These are phyloP conservation scores for Volucella inanis DNA, from an alignment of 2,888 invertebrate genomes.

Conservation along the genomic window DNA sequence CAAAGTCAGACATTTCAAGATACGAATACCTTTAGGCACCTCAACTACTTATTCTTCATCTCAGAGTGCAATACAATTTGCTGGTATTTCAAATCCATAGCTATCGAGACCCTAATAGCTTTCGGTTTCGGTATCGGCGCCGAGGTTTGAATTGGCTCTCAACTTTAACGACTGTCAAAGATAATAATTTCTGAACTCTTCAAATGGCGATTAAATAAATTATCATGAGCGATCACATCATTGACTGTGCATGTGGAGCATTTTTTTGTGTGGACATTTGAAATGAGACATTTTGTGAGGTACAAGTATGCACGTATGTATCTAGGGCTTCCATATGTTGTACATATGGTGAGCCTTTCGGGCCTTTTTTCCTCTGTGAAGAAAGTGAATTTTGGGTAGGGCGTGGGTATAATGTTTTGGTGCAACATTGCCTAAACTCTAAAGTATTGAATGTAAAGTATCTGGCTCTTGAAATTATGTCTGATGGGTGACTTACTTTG, in stretches of 20 bases:
- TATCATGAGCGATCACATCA: slow-evolving; percentile 39
- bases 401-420: slow-evolving; percentile 8
- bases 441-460: background rate
- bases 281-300: slow-evolving; percentile 47
- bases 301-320: no score
- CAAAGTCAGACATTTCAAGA: slow-evolving; percentile 30
- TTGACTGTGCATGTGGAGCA: slow-evolving; percentile 63
- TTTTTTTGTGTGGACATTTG: slow-evolving; percentile 47
- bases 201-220: slow-evolving; percentile 68
- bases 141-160: slow-evolving; percentile 56
- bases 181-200: slow-evolving; percentile 69
- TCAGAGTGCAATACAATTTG: slow-evolving; percentile 13
- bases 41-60: slow-evolving; percentile 26
- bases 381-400: slow-evolving; percentile 57
- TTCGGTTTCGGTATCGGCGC: slow-evolving; percentile 53
- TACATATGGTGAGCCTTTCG: no score
- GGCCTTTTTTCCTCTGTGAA: slow-evolving; percentile 18
- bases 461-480: slow-evolving; percentile 24
- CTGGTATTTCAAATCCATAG: slow-evolving; percentile 10
- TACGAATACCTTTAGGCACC: background rate
- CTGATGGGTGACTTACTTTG: slow-evolving; percentile 20
- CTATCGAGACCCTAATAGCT: slow-evolving; percentile 63
- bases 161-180: slow-evolving; percentile 58
- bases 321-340: no score
- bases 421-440: no score